These are phyloP conservation scores for Drosophila hamatofila DNA, from an alignment of 2,888 invertebrate species.

Conservation along the genomic window DNA sequence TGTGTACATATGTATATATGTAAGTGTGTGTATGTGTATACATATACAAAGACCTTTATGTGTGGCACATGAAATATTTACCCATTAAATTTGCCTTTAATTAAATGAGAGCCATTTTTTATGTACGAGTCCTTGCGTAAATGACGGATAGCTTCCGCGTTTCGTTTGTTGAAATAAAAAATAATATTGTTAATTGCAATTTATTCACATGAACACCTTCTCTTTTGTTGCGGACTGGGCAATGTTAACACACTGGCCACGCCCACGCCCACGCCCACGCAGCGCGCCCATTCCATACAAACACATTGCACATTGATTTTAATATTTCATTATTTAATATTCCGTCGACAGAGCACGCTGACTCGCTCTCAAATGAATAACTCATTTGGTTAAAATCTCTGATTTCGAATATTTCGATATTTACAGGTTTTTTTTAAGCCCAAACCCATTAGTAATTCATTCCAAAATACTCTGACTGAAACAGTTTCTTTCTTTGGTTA, in stretches of 20 bases:
- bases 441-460: conserved; percentile 8
- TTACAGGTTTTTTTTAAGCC: neutral
- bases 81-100: conserved; percentile 82
- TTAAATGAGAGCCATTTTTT: conserved; percentile 72
- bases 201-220: conserved; percentile 84
- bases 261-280: neutral
- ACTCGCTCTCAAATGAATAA: conserved; percentile 41
- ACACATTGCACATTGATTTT: conserved; percentile 56
- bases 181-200: conserved; percentile 83
- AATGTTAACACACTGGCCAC: neutral
- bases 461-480: neutral
- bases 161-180: conserved; percentile 78
- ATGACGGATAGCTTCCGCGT: conserved; percentile 30
- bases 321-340: conserved; percentile 78
- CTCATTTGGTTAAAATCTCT: conserved; percentile 40
- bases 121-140: conserved; percentile 35
- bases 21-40: conserved; percentile 6
- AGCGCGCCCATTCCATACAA: conserved; percentile 28
- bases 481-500: neutral
- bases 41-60: conserved; percentile 37
- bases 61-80: conserved; percentile 75
- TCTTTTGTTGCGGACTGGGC: conserved; percentile 7
- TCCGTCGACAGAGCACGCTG: conserved; percentile 8
- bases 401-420: conserved; percentile 17
- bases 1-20: neutral